Conservation (phyloP, 2,113 vertebrate species). For the Eptesicus fuscus region DNA sequence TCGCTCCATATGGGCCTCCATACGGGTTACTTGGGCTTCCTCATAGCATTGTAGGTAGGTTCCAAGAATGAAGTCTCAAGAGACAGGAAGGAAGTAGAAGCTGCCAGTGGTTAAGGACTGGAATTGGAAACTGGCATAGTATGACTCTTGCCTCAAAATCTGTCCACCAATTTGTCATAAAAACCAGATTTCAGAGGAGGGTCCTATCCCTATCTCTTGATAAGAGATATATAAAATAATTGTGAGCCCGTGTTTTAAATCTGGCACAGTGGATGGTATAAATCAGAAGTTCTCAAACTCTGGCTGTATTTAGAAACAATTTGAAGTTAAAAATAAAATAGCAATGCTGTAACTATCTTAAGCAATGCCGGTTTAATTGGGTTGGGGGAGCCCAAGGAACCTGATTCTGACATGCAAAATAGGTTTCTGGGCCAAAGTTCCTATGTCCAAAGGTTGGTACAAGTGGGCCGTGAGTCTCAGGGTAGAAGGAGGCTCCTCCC, state of each 20-base stretch:
- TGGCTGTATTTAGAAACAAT: background rate
- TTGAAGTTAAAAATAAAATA: conserved; percentile 16
- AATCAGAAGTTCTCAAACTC: background rate
- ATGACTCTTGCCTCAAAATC: background rate
- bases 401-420: background rate
- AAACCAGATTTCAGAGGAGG: background rate
- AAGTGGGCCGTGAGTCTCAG: background rate
- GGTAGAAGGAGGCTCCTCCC: background rate
- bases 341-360: background rate
- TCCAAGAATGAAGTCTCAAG: background rate
- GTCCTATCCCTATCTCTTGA: background rate
- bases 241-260: background rate
- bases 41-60: background rate
- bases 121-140: background rate
- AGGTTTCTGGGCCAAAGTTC: background rate
- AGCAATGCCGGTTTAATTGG: background rate
- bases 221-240: background rate
- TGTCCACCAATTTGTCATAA: background rate
- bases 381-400: background rate
- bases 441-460: background rate
- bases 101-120: background rate
- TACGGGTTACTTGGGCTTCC: background rate
- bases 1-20: background rate
- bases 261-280: background rate
- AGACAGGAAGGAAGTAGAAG: background rate